Base-by-base conservation (phyloP, 2,113 vertebrate genomes). In the Psettodes erumei region DNA sequence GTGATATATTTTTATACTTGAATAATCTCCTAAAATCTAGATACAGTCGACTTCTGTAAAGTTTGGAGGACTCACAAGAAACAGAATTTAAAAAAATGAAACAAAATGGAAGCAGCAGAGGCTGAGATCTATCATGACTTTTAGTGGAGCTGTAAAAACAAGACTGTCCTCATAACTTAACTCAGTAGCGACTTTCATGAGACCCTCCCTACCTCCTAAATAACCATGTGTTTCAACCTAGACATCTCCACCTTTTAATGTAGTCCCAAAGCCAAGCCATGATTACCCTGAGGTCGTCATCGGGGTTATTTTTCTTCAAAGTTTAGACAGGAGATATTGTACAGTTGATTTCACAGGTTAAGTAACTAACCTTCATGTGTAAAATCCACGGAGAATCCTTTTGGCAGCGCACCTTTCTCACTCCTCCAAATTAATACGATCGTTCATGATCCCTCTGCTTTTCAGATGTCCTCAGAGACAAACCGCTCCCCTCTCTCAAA, bases 401-500 rank as follows among this genome's bases (percentile, higher is more conserved):
- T 45, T 12, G 5, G 47, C 5, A 47, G 50, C 1, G 2, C 19
- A 50, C n/a, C 6, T 58, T 56, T 51, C n/a, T 69, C 1, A 8
- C 25, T 65, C 67, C n/a, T 9, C 9, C 16, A 28, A 66, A 28
- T 59, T 18, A 13, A 18, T 23, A 8, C 18, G 18, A 63, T 10
- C 3, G 27, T 40, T 8, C 23, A 2, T 25, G 5, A 58, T 53
- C 25, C 4, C 25, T 72, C 30, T 77, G 33, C 8, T 40, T 53
- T 50, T 55, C 8, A 62, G 66, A 73, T 54, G 71, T 62, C 28
- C 35, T 81, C 12, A 21, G 51, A 85, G 50, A 48, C 55, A 60
- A 64, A 71, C 54, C 33, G 66, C 59, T 62, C n/a, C 25, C 32
- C 54, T 71, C 75, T 51, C 40, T 70, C 43, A 56, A 88, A 78